Evolutionary conservation across 1,140 invertebrate genomes (phyloP), one percentile per base, ranked within the genome.

Genomic region (Centruroides sculpturatus): DNA sequence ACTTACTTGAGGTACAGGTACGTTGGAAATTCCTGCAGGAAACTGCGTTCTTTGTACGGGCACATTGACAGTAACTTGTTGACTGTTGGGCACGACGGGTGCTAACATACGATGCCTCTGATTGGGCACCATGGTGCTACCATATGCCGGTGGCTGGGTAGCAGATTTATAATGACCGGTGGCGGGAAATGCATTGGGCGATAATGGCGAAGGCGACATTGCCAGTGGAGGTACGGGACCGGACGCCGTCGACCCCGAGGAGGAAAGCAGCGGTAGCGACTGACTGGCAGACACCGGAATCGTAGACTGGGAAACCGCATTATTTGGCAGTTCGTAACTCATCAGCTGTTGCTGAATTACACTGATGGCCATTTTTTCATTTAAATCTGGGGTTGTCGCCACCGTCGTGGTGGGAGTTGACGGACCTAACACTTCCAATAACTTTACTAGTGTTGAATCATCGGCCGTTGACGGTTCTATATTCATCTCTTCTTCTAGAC

Each of bases 271-370:
- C 4, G 47, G 46, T 1, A 35, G 41, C 47, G 35, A 10, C 46
- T 60, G 53, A 36, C 23, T 7, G 35, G 47, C n/a, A 9, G 64
- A 34, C 65, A 56, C 47, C 64, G 67, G 23, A 73, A 62, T 59
- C 72, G 70, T n/a, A 61, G 64, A 51, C 56, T 51, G 9, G n/a
- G 59, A 12, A n/a, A 9, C 12, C 1, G 35, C 52, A 61, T 57
- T 67, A 64, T 23, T 55, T 60, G 66, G 11, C 66, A 58, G 47
- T 54, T 83, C 82, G 67, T 79, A 84, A 67, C 85, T 85, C 89
- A 94, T 94, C 60, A 96, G 76, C 69, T 87, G 87, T 71, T 89
- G 84, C 69, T 91, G 87, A 69, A 96, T 96, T 9, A 83, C 87
- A 69, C 85, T 87, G 57, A 95, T 94, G 13, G 87, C 90, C 74